Base-by-base conservation (phyloP, 1,140 invertebrate genomes). In the Rhagoletis zephyria region DNA sequence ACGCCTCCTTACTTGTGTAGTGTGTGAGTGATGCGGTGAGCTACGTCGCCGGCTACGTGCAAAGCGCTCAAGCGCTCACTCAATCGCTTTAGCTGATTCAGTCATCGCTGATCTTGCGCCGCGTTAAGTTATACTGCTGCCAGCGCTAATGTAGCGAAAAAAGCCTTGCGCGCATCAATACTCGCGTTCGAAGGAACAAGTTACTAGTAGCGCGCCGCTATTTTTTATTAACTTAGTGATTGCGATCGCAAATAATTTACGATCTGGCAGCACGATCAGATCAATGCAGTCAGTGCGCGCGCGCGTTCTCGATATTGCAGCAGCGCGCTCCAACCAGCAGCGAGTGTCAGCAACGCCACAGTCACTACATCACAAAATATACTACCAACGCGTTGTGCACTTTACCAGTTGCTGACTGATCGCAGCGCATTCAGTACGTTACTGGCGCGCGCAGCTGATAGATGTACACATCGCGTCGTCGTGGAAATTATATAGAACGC, bases 111-210 rank as follows among this genome's bases (percentile, higher is more conserved):
- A 81, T 56, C 45, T 30, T 81, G 74, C 74, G 74, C 48, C 48
- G 74, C 51, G 51, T 81, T 81, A 81, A 81, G 74, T 81, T 81
- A n/a, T 81, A 59, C 19, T 30, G 48, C 74, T 12, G 6, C n/a
- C n/a, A 14, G 30, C 30, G 30, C 30, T 30, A 30, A 30, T 4
- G 61, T 63, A 56, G 5, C 51, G 12, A 63, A n/a, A 9, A 63
- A 63, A 63, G n/a, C 14, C n/a, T 81, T 81, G 51, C 6, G 74
- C 48, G 74, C 48, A 1, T 19, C 16, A 4, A 67, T 7, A 19
- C 5, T 56, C 51, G 51, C 51, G 10, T 56, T 56, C 10, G 51
- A 56, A 56, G 10, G 30, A 30, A 30, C 30, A 30, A 30, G 65
- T 30, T 60, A 12, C 1, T 6, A 63, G 61, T 63, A 12, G 16